Percentiles rank a stretch among this genome's conserved stretches.
phyloP scores from a whole-genome alignment of 2,113 vertebrate species.

The Setophaga coronata region DNA sequence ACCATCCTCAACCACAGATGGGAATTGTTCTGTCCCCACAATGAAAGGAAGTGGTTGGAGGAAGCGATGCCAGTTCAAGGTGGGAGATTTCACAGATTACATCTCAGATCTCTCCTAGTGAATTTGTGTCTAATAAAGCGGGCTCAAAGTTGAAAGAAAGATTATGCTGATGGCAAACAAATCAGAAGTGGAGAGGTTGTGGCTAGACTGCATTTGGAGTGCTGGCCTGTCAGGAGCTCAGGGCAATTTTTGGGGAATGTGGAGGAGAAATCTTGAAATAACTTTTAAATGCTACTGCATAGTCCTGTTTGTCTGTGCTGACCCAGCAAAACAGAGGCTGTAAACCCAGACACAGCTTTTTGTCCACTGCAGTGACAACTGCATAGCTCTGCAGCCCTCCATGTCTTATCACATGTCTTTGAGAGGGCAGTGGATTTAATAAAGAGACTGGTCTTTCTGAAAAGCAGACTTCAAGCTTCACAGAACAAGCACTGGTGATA shows the following conservation, averaged over 20 bases:
- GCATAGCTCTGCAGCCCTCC: background rate
- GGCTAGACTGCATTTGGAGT: background rate
- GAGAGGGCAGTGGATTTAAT: background rate
- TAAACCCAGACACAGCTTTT: background rate
- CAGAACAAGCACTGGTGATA: background rate
- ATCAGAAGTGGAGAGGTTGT: background rate
- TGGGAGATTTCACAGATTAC: background rate
- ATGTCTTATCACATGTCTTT: background rate
- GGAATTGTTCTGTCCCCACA: background rate
- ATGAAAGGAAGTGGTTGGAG: background rate
- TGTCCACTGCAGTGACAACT: background rate
- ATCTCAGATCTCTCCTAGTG: background rate
- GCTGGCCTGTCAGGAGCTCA: background rate
- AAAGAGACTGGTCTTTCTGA: background rate
- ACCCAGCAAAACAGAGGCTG: background rate
- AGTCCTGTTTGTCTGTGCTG: background rate
- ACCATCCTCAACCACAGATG: background rate
- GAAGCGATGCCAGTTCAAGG: background rate
- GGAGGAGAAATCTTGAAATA: background rate
- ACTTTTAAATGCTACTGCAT: background rate
- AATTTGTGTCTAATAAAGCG: background rate
- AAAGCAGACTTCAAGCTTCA: conserved; percentile 3
- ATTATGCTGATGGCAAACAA: background rate
- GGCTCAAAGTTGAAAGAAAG: background rate
- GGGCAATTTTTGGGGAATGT: background rate